Evolutionary conservation across 1,140 invertebrate genomes (phyloP), one percentile per base, ranked within the genome.

Genomic region (Reticulitermes speratus): DNA sequence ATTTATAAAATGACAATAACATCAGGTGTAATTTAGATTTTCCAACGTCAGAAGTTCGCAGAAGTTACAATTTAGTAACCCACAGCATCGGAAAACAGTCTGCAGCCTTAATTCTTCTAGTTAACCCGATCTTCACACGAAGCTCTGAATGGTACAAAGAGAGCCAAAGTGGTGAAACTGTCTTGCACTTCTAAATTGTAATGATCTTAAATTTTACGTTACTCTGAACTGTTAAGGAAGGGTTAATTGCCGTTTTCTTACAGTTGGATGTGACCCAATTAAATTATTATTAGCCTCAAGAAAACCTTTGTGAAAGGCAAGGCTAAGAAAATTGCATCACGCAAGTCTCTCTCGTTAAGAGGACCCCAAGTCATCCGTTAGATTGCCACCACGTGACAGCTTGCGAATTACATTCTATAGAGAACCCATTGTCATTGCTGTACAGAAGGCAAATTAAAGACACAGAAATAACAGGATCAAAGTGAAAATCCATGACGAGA

Each of bases 181-280:
- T n/a, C 25, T 25, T 19, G 52, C 14, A 55, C 52, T 16, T 21
- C 52, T 55, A 16, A 55, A 55, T 21, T 55, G 19, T 55, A 21
- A 55, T 8, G 25, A 75, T 30, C 25, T 75, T 75, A 75, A n/a
- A 75, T 75, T 75, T 75, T 75, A 25, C 65, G n/a, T 75, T 75
- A 75, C 65, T n/a, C 7, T 25, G 65, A 8, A 25, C n/a, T 30
- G 65, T 75, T 14, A 75, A 75, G 65, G 14, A 75, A 30, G 65
- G 11, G 25, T 75, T 75, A 75, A 75, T 75, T 75, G n/a, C n/a
- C 65, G n/a, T 30, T 30, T 30, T 75, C 65, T 75, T n/a, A 14
- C 65, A 75, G 65, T 75, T 75, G 65, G 65, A 75, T 75, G 65
- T 75, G 65, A 30, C 65, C 65, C 65, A 75, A 75, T 75, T 75